Conservation (phyloP, 2,888 invertebrate genomes). For the Baronia brevicornis region DNA sequence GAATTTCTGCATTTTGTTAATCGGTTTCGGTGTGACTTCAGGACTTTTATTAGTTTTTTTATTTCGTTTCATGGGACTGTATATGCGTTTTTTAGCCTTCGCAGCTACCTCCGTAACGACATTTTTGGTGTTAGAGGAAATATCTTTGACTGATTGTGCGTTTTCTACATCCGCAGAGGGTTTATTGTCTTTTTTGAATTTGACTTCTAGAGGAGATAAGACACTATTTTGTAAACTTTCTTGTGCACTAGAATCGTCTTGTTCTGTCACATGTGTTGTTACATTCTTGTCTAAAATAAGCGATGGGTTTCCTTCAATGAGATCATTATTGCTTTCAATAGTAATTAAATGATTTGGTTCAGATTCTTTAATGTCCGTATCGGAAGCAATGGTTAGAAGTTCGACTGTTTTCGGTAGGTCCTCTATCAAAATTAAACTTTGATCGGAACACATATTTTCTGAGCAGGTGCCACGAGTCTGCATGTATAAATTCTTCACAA, state of each 20-base stretch:
- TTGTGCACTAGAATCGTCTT: conserved; percentile 19
- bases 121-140: conserved; percentile 27
- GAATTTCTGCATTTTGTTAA: conserved; percentile 42
- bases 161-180: conserved; percentile 20
- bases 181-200: conserved; percentile 27
- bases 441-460: too few relatives aligned
- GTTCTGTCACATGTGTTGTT: conserved; percentile 19
- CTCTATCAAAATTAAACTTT: too few relatives aligned
- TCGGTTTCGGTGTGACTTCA: conserved; percentile 50
- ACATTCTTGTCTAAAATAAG: conserved; percentile 54
- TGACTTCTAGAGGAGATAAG: conserved; percentile 29
- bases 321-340: conserved; percentile 49
- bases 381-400: conserved; percentile 21
- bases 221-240: too few relatives aligned
- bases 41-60: conserved; percentile 15
- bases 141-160: too few relatives aligned
- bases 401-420: conserved; percentile 17
- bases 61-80: conserved; percentile 31
- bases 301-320: conserved; percentile 44
- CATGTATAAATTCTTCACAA: too few relatives aligned
- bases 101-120: conserved; percentile 21
- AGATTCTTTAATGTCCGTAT: conserved; percentile 29
- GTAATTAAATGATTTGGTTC: conserved; percentile 50
- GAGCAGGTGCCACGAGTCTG: too few relatives aligned
- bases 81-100: conserved; percentile 40